A percentile compares a stretch with the other conserved stretches of the same genome.
Evolutionary conservation across 2,113 vertebrate genomes (phyloP).

Genomic region (Odontophorus gujanensis): DNA sequence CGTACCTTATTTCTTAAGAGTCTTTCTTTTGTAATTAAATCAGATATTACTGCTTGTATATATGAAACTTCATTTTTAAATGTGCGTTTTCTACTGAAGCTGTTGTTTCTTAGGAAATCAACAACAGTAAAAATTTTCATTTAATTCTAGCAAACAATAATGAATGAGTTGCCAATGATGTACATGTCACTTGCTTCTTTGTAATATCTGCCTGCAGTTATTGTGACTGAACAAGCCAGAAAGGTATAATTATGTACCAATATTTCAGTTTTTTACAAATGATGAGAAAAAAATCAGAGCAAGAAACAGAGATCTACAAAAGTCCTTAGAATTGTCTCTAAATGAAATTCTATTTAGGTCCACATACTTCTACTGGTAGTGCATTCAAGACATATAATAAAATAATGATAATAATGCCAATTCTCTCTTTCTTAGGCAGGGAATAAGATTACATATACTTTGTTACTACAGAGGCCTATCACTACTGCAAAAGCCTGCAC

Average conservation of each 20-base stretch:
- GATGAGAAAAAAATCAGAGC: not conserved
- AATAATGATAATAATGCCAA: conserved; percentile 54
- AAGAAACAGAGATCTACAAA: conserved; percentile 9
- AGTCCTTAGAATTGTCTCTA: conserved; percentile 46
- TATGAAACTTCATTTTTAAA: not conserved
- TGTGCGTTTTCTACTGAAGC: not conserved
- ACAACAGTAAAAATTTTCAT: not conserved
- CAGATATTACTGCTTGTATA: not conserved
- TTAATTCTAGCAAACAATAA: not conserved
- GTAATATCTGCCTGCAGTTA: not conserved
- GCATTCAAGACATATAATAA: conserved; percentile 31
- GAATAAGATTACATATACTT: conserved; percentile 56
- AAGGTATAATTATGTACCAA: not conserved
- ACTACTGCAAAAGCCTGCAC: conserved; percentile 37
- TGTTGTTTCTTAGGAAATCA: not conserved
- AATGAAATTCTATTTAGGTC: conserved; percentile 66
- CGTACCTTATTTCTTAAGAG: conserved; percentile 5
- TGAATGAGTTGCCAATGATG: not conserved
- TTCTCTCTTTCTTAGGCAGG: conserved; percentile 56
- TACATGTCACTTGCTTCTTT: not conserved
- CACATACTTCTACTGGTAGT: conserved; percentile 26
- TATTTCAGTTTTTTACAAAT: not conserved
- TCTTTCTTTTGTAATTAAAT: conserved; percentile 26
- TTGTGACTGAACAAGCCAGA: not conserved
- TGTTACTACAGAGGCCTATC: conserved; percentile 52